Base-by-base conservation (phyloP, 2,888 invertebrate species). In the Nephrotoma appendiculata region DNA sequence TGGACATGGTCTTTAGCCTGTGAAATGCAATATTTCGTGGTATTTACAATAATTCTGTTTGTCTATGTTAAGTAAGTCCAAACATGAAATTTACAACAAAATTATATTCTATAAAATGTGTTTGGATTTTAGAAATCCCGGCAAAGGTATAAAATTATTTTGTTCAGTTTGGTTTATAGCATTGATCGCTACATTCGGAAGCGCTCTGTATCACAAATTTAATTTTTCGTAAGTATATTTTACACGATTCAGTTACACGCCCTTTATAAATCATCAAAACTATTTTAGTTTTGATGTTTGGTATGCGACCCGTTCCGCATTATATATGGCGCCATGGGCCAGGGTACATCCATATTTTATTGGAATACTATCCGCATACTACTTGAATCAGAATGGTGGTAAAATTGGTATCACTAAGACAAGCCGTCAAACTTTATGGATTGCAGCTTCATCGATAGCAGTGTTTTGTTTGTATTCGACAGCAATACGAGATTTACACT, bases 281-380 rank as follows among this genome's bases (percentile, higher is more conserved):
- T n/a, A 3, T 84, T 44, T 9, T 52, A 86, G 86, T 0, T 92
- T 91, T 48, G 92, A 92, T 86, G 89, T 90, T 0, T 90, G 90
- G 19, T 91, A 90, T 87, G 89, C 90, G 86, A 91, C 91, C 0
- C 91, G 90, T 85, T 91, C 91, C 0, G 89, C 91, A 86, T 90
- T 94, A 83, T 93, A 93, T 88, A 93, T 93, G 11, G 91, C 92
- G 83, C 93, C 93, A 0, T 93, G 92, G 90, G 91, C 92, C 2
- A 89, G 93, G 85, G 90, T 93, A 42, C 91, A 93, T 41, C 93
- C 93, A 0, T 93, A 93, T 87, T 89, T 93, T 7, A 88, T 93
- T 87, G 93, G 93, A 7, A 89, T 92, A 6, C 89, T 90, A 2
- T 91, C 93, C 0, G 93, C 92, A 3, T 93, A 93, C 89, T 89